Evolutionary conservation across 2,797 vertebrate genomes (phyloP).

Genomic region (Cottoperca gobio): DNA sequence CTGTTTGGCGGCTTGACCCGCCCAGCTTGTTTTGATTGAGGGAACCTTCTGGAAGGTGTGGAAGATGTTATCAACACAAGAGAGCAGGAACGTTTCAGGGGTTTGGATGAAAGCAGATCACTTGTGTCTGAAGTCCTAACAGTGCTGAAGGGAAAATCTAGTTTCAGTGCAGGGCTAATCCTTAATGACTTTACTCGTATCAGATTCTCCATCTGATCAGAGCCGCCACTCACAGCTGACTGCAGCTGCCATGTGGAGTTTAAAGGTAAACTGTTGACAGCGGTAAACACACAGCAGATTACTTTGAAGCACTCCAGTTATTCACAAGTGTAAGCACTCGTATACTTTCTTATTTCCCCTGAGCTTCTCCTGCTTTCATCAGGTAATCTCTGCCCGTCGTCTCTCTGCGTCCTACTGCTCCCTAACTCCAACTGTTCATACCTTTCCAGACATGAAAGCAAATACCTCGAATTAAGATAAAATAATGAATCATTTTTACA

Average conservation of each 20-base stretch:
- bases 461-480: too few relatives aligned
- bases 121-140: conserved; percentile 47
- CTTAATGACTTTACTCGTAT: conserved; percentile 54
- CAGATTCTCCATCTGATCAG: conserved; percentile 49
- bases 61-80: conserved; percentile 31
- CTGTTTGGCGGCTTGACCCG: conserved; percentile 63
- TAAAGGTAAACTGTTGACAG: conserved; percentile 10
- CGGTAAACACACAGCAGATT: conserved; percentile 2
- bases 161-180: conserved; percentile 51
- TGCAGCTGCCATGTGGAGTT: conserved; percentile 34
- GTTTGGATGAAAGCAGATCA: conserved; percentile 46
- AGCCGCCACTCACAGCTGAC: conserved; percentile 32
- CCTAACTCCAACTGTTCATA: too few relatives aligned
- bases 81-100: too few relatives aligned
- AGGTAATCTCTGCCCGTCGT: not conserved
- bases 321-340: not conserved
- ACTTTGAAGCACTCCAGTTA: conserved; percentile 8
- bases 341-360: not conserved
- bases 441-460: too few relatives aligned
- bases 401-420: too few relatives aligned
- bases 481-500: too few relatives aligned
- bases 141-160: conserved; percentile 36
- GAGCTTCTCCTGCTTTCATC: not conserved
- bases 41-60: conserved; percentile 28
- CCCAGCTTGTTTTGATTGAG: conserved; percentile 50